A percentile compares a stretch with the other conserved stretches of the same genome.
These are phyloP conservation scores for Apteryx mantelli DNA, from an alignment of 2,113 vertebrate species.

Conservation along the genomic window DNA sequence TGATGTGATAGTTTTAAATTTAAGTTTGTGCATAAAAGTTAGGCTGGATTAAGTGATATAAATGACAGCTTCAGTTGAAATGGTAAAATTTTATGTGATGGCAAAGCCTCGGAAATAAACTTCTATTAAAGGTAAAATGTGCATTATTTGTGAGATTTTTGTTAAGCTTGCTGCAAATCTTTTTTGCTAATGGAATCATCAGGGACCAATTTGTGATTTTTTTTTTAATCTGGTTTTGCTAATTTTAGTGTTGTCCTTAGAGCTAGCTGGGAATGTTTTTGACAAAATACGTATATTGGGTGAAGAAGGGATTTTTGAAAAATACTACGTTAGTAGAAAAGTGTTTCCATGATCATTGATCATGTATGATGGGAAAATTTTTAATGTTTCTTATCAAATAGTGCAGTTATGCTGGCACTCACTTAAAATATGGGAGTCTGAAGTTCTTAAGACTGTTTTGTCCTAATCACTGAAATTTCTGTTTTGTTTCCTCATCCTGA, in stretches of 20 bases:
- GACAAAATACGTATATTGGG: neutral
- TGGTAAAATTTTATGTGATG: neutral
- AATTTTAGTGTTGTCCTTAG: neutral
- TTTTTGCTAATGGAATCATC: neutral
- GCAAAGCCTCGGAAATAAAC: neutral
- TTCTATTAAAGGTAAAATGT: neutral
- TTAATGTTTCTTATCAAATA: neutral
- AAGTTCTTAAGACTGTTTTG: neutral
- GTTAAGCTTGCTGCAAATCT: neutral
- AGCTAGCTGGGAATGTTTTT: neutral
- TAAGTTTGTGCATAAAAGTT: neutral
- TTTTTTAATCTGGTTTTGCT: neutral
- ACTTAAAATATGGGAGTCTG: neutral
- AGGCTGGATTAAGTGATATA: neutral
- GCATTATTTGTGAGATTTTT: neutral
- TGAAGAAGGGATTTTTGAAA: neutral
- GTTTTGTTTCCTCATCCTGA: neutral
- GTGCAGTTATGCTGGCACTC: neutral
- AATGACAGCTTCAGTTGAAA: neutral
- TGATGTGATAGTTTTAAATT: neutral
- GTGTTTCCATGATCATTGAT: neutral
- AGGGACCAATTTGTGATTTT: neutral
- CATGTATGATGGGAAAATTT: neutral
- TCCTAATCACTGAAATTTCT: too few species aligned
- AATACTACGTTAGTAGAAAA: neutral